Base-by-base conservation (phyloP, 2,113 vertebrate species). In the Kryptolebias marmoratus region DNA sequence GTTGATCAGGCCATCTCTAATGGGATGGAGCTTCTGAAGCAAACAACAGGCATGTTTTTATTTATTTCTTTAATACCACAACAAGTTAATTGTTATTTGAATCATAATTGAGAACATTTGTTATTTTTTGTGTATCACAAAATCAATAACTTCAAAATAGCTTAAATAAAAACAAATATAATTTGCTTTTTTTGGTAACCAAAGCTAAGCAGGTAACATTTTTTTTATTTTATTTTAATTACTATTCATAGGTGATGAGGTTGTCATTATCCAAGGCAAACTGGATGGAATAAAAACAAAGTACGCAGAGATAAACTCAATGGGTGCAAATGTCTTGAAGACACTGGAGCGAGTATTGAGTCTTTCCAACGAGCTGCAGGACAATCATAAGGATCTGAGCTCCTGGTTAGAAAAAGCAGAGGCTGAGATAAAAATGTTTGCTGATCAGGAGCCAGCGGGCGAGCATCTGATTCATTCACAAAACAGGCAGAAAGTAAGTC, bases 191-290 rank as follows among this genome's bases (percentile, higher is more conserved):
- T 42, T 42, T 1, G 8, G 3, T 42, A 42, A 42, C 39, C 5
- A 9, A 2, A 8, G 39, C 15, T 3, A 36, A 36, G 31, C 16
- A 18, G 18, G 9, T 14, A 42, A 18, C 10, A 5, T 13, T 39
- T 11, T 59, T 39, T 39, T 5, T 12, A 45, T 14, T 2, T 11
- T 55, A 5, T 27, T 53, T 50, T 50, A 39, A 4, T 65, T 55
- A 48, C 1, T 61, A 4, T 84, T 49, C 75, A 6, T 83, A 99
- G 98, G 96, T 82, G 98, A 99, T 79, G 98, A 99, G 93, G 97
- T 99, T 82, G 85, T 99, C 70, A 94, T 97, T 63, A 96, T 99
- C 89, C 98, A 99, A 91, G 96, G 97, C 83, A 99, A 98, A 87
- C 90, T 99, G 83, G 97, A 99, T 73, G 95, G 95, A 76, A 98